Evolutionary conservation across 2,113 vertebrate genomes (phyloP).

Genomic region (Hirundichthys speculiger): DNA sequence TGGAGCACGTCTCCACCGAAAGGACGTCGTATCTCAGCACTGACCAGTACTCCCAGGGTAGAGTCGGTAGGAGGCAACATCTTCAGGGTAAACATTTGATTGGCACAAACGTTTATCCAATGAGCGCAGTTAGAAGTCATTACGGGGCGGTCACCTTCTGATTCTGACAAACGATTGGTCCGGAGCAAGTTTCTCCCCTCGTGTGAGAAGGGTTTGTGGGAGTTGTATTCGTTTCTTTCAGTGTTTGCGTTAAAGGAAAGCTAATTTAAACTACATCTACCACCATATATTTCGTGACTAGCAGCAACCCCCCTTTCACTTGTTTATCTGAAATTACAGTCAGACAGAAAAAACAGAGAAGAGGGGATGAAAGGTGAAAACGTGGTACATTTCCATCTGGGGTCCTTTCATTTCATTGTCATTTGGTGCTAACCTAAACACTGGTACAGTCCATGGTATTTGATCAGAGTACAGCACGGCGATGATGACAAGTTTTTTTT

Average conservation of each 20-base stretch:
- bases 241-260: accelerated
- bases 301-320: conserved; percentile 34
- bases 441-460: too few species aligned
- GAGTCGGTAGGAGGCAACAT: conserved; percentile 48
- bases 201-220: conserved; percentile 44
- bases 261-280: conserved; percentile 57
- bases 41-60: conserved; percentile 49
- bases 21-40: conserved; percentile 45
- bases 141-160: neutral
- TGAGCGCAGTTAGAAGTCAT: neutral
- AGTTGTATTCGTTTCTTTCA: conserved; percentile 37
- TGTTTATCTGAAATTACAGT: conserved; percentile 74
- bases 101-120: conserved; percentile 50
- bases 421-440: neutral
- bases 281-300: conserved; percentile 23
- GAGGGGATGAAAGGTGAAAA: neutral
- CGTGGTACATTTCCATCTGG: conserved; percentile 2
- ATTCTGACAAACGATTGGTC: conserved; percentile 31
- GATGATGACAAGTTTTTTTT: too few species aligned
- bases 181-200: neutral
- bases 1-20: conserved; percentile 38
- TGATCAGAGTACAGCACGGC: too few species aligned
- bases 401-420: neutral
- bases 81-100: conserved; percentile 58
- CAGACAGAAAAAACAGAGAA: conserved; percentile 11